Base-by-base conservation (phyloP, 2,888 invertebrate species). In the Sphinx pinastri region DNA sequence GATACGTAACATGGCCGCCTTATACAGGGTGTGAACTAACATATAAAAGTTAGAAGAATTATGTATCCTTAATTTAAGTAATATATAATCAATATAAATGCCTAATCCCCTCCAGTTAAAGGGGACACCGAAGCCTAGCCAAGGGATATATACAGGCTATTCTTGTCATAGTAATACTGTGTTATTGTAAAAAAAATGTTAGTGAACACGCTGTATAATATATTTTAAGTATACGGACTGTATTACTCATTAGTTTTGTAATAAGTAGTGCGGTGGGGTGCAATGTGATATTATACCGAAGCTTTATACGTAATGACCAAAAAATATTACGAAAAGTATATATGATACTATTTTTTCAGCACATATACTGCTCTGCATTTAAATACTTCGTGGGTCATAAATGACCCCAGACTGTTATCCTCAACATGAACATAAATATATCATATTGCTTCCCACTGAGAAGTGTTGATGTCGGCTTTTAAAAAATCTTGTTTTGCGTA, bases 1-100 rank as follows among this genome's bases (percentile, higher is more conserved):
- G 25, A 31, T 58, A 58, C 58, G 58, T 58, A 58, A 58, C 58
- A 58, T 49, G 63, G 63, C 63, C 63, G 63, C 63, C 63, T 49
- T 63, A 49, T 63, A 63, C 63, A 63, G 63, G 63, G 49, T 63
- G 63, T 47, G 47, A 63, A 63, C 63, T 63, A 63, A 63, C 63
- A 49, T 38, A 31, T 0, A 58, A 63, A 19, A 47, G 19, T 5
- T 63, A 63, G 49, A 63, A 19, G 47, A 63, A 47, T 60, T 47
- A 63, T 63, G 49, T 49, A 63, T 63, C 19, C 19, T 12, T 60
- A 60, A 16, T 60, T 60, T 63, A 19, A 63, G 47, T 63, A 19
- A 47, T 63, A 63, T 63, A n/a, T 60, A 60, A 47, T 47, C 16
- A 1, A 47, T 11, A 16, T 16, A 14, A 16, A 6, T 16, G 5